Conservation (phyloP, 2,888 invertebrate genomes). For the Dicranocentrus wangi region DNA sequence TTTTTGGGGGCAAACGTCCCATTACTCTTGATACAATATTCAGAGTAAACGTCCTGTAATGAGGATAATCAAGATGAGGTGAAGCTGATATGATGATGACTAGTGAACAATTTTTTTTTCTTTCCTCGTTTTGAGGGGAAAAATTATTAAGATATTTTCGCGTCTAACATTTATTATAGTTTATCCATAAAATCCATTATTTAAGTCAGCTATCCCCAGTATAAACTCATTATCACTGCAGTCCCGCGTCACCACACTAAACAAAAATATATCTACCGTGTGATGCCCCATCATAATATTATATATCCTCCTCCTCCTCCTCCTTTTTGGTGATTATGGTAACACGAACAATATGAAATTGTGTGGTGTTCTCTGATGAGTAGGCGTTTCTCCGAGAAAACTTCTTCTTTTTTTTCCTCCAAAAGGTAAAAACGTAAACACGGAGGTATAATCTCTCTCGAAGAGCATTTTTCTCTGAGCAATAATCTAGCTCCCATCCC, state of each 20-base stretch:
- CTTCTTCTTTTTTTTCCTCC: too few species aligned
- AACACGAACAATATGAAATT: constrained; percentile 10
- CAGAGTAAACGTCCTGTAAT: constrained; percentile 5
- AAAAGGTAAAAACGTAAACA: too few species aligned
- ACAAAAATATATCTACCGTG: background rate
- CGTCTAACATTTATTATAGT: constrained; percentile 26
- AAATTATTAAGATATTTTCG: background rate
- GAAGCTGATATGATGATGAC: background rate
- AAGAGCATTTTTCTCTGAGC: too few species aligned
- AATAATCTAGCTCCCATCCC: too few species aligned
- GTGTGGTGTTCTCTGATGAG: constrained; percentile 27
- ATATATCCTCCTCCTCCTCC: background rate
- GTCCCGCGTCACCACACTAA: background rate
- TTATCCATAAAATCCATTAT: constrained; percentile 33
- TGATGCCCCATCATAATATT: background rate
- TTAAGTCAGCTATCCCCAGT: background rate
- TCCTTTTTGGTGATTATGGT: background rate
- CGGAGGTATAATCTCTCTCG: too few species aligned
- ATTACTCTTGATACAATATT: background rate
- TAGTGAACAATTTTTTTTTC: constrained; percentile 1
- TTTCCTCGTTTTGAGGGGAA: background rate
- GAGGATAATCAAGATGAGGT: constrained; percentile 7
- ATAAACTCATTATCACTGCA: constrained; percentile 7
- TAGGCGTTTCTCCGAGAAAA: constrained; percentile 30
- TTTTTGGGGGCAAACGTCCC: background rate